Base-by-base conservation (phyloP, 2,888 invertebrate genomes). In the Volucella inflata region DNA sequence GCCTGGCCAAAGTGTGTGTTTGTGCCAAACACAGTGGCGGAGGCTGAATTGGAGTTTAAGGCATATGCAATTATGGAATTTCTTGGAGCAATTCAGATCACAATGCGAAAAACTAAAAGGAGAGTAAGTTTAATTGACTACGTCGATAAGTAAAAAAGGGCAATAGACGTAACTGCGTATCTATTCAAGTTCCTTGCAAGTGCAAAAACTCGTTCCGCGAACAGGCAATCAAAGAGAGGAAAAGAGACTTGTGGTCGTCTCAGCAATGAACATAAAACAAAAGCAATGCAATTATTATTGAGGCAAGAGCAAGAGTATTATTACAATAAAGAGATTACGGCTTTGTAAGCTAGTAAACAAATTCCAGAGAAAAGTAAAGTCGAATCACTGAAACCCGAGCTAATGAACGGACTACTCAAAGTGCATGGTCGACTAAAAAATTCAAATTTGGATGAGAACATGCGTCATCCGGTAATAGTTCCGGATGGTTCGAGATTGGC, bases 1-100 rank as follows among this genome's bases (percentile, higher is more conserved):
- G 14, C 14, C 38, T 50, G 71, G 70, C 59, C 50, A 65, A 59
- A 59, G 11, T 62, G 64, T n/a, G 12, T 51, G 51, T 21, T 51
- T 51, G 21, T 51, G 21, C 82, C 87, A 2, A 40, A 14, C 51
- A 64, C 46, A 48, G 48, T 38, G 16, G 16, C 38, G 16, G 21
- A 16, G n/a, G 57, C 40, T 48, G 48, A 40, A 3, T 38, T n/a
- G 48, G 36, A 48, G 36, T 1, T 44, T 8, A 60, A 62, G 16
- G 12, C 14, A 21, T 36, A 21, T 21, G 21, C 21, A 51, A 21
- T 21, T 51, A 51, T 21, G 21, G 51, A 51, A 16, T 36, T 55
- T 38, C 36, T 14, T 38, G 55, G 14, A 55, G 55, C 55, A 30
- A 55, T 55, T 55, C 55, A 51, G 30, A 11, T 51, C 17, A 51